A percentile compares a stretch with the other conserved stretches of the same genome.
Conservation (phyloP, 2,888 invertebrate genomes). For the Oxystoma pomonae region DNA sequence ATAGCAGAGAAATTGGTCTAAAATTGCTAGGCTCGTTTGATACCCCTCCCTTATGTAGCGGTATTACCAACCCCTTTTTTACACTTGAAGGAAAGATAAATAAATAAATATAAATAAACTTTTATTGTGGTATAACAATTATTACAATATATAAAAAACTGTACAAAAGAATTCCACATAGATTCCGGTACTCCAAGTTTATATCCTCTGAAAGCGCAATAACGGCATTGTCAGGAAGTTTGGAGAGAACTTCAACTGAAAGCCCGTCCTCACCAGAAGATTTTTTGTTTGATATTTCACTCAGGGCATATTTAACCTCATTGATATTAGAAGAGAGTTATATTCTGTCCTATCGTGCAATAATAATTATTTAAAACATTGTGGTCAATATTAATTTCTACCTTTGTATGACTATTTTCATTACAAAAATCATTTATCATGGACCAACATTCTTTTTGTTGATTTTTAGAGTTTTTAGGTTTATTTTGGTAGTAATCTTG, state of each 20-base stretch:
- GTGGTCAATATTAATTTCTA: not conserved
- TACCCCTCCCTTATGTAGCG: not conserved
- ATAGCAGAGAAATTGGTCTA: not conserved
- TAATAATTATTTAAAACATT: not conserved
- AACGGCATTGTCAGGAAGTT: not conserved
- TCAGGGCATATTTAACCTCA: not conserved
- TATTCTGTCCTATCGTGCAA: not conserved
- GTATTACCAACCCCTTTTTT: not conserved
- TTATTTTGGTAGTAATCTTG: not conserved
- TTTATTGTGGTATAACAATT: too few species aligned
- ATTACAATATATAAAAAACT: too few species aligned
- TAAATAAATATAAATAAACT: too few species aligned
- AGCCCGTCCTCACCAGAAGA: not conserved
- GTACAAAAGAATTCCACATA: too few species aligned
- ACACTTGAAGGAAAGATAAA: not conserved
- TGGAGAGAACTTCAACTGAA: not conserved
- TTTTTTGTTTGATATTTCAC: not conserved
- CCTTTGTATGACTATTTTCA: not conserved
- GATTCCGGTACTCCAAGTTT: not conserved
- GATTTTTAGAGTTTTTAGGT: not conserved
- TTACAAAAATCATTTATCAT: not conserved
- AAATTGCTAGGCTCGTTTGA: not conserved
- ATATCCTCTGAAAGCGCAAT: not conserved
- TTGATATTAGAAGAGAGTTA: not conserved
- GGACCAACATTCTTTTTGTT: not conserved